These are phyloP conservation scores for Willisornis vidua DNA, from an alignment of 2,113 vertebrate genomes.

Conservation along the genomic window DNA sequence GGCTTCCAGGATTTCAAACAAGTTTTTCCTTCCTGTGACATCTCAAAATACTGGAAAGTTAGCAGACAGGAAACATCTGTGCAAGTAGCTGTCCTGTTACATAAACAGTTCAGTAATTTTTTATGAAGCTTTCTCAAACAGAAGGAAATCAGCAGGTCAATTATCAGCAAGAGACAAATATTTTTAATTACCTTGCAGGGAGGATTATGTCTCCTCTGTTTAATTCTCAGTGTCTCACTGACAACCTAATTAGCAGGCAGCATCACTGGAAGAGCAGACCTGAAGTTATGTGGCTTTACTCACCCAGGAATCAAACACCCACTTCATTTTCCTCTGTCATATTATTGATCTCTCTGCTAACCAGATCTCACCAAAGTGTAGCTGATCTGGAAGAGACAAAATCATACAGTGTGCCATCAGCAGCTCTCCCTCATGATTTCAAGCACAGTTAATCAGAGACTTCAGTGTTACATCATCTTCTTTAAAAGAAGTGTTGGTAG, in stretches of 20 bases:
- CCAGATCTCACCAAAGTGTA: neutral
- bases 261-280: neutral
- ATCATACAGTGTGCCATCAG: neutral
- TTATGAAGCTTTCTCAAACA: constrained; percentile 4
- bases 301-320: neutral
- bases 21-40: neutral
- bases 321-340: neutral
- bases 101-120: neutral
- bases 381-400: neutral
- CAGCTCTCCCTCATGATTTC: neutral
- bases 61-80: neutral
- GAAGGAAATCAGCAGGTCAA: neutral
- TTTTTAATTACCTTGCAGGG: constrained; percentile 50
- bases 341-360: neutral
- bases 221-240: neutral
- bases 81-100: neutral
- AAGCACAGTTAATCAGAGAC: neutral
- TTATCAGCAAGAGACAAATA: constrained; percentile 48
- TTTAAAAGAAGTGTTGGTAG: neutral
- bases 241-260: constrained; percentile 43
- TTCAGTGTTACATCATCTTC: neutral
- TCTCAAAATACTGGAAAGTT: neutral
- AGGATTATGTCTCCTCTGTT: neutral
- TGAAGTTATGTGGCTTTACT: neutral
- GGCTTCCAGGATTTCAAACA: neutral